A percentile compares a stretch with the other conserved stretches of the same genome.
Conservation (phyloP, 2,888 invertebrate genomes). For the Plusia festucae region DNA sequence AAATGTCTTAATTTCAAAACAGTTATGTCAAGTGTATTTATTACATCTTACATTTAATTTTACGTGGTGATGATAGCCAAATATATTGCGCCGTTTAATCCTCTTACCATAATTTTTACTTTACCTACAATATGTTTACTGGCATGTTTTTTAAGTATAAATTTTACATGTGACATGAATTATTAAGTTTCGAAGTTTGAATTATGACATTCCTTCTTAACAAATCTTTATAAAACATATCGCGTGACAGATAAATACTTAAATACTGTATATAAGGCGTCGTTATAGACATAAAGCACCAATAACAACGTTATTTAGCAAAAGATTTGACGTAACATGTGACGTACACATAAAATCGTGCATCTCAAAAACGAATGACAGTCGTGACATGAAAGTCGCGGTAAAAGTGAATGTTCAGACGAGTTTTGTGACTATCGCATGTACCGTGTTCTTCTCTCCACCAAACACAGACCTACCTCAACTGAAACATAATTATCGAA, state of each 20-base stretch:
- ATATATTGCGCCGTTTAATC: conserved; percentile 17
- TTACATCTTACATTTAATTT: conserved; percentile 16
- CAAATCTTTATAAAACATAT: neutral
- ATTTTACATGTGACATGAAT: neutral
- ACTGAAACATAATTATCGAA: conserved; percentile 29
- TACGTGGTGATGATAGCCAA: conserved; percentile 18
- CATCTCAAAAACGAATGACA: neutral
- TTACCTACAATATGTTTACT: neutral
- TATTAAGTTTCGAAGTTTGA: neutral
- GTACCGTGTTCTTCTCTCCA: conserved; percentile 23
- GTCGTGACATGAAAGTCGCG: neutral
- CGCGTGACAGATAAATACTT: neutral
- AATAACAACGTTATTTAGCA: neutral
- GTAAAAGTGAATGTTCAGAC: conserved; percentile 14
- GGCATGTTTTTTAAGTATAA: neutral
- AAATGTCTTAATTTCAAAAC: conserved; percentile 47
- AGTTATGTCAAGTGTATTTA: conserved; percentile 18
- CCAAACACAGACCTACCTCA: conserved; percentile 50
- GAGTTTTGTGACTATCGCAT: neutral
- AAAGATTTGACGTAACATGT: neutral
- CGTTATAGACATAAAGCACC: neutral
- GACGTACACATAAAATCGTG: neutral
- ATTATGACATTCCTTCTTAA: neutral
- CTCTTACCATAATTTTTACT: conserved; percentile 7
- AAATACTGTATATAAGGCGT: neutral